Evolutionary conservation across 2,888 invertebrate species (phyloP).

Genomic region (Thymelicus lineola): DNA sequence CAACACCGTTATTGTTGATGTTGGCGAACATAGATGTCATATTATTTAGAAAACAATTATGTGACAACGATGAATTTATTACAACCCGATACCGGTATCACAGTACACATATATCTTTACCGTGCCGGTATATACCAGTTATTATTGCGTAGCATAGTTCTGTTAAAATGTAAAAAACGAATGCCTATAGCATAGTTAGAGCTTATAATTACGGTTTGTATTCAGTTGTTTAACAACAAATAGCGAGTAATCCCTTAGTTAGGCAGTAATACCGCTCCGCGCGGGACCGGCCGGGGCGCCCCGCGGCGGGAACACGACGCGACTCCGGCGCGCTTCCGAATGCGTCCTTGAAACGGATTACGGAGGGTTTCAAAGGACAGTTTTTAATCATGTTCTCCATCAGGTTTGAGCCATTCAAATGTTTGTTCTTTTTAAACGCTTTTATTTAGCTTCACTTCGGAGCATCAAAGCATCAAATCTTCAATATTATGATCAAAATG

Average conservation of each 20-base stretch:
- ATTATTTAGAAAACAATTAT: no score
- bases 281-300: no score
- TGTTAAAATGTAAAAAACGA: neutral
- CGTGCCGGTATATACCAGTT: no score
- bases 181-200: neutral
- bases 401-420: slow-evolving; percentile 7
- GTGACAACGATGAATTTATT: no score
- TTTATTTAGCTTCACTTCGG: no score
- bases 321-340: slow-evolving; percentile 17
- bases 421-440: slow-evolving; percentile 1
- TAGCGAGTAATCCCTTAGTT: slow-evolving; percentile 28
- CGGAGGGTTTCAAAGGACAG: slow-evolving; percentile 15
- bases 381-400: slow-evolving; percentile 21
- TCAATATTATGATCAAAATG: no score
- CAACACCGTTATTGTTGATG: no score
- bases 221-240: slow-evolving; percentile 25
- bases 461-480: no score
- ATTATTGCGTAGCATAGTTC: no score
- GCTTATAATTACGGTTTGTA: neutral
- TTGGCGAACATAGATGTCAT: no score
- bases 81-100: no score
- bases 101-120: no score
- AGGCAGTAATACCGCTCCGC: neutral
- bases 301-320: neutral
- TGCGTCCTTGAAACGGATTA: slow-evolving; percentile 27